A percentile compares a stretch with the other conserved stretches of the same genome.
phyloP scores from a whole-genome alignment of 2,797 vertebrate genomes.

The Sciurus vulgaris region DNA sequence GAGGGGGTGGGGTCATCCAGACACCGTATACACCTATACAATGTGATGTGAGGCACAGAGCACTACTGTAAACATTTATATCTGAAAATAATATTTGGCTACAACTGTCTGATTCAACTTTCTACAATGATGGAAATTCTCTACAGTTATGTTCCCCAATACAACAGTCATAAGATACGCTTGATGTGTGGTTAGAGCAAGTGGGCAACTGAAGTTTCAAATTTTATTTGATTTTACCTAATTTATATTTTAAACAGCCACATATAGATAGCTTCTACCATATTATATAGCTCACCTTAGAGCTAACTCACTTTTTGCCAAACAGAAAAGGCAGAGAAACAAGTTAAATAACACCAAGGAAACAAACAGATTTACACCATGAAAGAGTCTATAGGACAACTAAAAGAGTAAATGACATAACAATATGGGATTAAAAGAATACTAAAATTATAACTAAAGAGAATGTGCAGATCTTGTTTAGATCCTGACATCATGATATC shows the following conservation, averaged over 20 bases:
- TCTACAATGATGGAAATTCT: neutral
- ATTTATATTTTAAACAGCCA: neutral
- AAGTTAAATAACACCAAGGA: neutral
- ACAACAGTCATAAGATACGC: neutral
- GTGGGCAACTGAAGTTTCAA: neutral
- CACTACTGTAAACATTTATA: neutral
- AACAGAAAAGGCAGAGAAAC: slow-evolving; percentile 8
- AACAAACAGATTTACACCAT: neutral
- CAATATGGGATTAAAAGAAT: neutral
- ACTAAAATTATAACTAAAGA: neutral
- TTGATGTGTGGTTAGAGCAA: neutral
- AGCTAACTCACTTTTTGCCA: neutral
- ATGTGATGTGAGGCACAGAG: rapidly evolving
- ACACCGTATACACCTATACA: neutral
- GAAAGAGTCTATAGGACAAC: neutral
- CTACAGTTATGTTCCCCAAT: neutral
- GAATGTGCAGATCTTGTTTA: neutral
- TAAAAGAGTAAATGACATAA: neutral
- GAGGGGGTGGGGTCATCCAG: neutral
- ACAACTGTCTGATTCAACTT: neutral
- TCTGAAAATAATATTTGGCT: neutral
- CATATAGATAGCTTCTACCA: neutral
- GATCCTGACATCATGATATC: neutral
- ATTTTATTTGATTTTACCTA: neutral
- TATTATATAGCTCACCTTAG: neutral